Evolutionary conservation across 1,140 invertebrate species (phyloP), one percentile per base, ranked within the genome.

Genomic region (Drosophila watanabei): DNA sequence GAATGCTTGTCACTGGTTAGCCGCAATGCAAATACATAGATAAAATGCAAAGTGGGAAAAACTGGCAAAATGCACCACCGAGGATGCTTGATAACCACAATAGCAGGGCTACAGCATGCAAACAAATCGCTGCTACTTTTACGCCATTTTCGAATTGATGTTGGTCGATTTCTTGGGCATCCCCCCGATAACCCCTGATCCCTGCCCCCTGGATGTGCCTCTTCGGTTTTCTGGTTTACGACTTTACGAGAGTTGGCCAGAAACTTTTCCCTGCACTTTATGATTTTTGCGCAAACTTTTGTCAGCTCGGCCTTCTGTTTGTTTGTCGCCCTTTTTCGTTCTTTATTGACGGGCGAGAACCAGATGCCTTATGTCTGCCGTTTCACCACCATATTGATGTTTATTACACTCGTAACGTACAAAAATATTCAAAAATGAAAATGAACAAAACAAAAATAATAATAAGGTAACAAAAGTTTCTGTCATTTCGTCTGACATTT

Each of bases 231-330:
- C 72, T 79, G 75, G 64, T 79, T 79, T 62, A 56, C 51, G 65
- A 79, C 75, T 78, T 70, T 56, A 41, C 57, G 75, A 78, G 49
- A 37, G 37, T 61, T 75, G 45, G 52, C n/a, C 59, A 39, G 33
- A 71, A 79, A 79, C 65, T 79, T 79, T 78, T 79, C 51, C 65
- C 65, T 72, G 76, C 77, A 79, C 77, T 79, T 79, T 79, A 79
- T 79, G 77, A 79, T 79, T 79, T 79, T 79, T 79, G 66, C 30
- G 46, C 77, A 79, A 79, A 79, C 66, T 79, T 79, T 79, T 79
- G 77, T 79, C 66, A 79, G 66, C 54, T 61, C 58, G 58, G 75
- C 58, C 59, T 63, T 79, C 49, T 59, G 51, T 63, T 46, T 70
- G 64, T 79, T 78, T 78, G 54, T 70, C 64, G 70, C 71, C 68